Evolutionary conservation across 2,797 vertebrate genomes (phyloP).

Genomic region (Chelidonichthys spinosus): DNA sequence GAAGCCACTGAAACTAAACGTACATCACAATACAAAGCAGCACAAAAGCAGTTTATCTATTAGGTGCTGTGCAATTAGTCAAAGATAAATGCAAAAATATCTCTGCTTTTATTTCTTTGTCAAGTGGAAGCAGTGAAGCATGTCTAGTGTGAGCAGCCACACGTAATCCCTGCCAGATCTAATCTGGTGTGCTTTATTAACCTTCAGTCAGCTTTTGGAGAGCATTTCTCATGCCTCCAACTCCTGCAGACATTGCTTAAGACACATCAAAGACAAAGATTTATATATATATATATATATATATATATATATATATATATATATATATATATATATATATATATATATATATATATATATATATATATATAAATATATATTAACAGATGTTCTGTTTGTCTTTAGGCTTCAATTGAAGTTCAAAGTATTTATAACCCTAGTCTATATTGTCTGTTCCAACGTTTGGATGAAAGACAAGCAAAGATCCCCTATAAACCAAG

Average conservation of each 20-base stretch:
- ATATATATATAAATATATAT: too few relatives aligned
- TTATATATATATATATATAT: neutral
- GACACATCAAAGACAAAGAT: neutral
- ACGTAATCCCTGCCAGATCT: constrained; percentile 21
- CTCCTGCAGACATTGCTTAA: neutral
- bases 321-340: too few relatives aligned
- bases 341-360: too few relatives aligned
- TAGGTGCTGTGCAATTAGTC: neutral
- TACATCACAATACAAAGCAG: neutral
- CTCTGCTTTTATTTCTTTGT: neutral
- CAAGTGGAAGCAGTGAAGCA: neutral
- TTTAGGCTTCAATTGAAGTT: neutral
- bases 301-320: too few relatives aligned
- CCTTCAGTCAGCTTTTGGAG: constrained; percentile 18
- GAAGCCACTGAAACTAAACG: neutral
- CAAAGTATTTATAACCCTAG: neutral
- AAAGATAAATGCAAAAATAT: constrained; percentile 3
- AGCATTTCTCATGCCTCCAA: neutral
- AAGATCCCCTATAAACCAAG: too few relatives aligned
- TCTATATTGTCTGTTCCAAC: neutral
- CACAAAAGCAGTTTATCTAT: neutral
- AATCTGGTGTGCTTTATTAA: constrained; percentile 26
- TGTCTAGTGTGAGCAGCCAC: neutral
- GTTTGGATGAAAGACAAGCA: neutral
- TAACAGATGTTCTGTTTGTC: neutral